These are phyloP conservation scores for Pollenia griseotomentosa DNA, from an alignment of 2,888 invertebrate genomes.

Conservation along the genomic window DNA sequence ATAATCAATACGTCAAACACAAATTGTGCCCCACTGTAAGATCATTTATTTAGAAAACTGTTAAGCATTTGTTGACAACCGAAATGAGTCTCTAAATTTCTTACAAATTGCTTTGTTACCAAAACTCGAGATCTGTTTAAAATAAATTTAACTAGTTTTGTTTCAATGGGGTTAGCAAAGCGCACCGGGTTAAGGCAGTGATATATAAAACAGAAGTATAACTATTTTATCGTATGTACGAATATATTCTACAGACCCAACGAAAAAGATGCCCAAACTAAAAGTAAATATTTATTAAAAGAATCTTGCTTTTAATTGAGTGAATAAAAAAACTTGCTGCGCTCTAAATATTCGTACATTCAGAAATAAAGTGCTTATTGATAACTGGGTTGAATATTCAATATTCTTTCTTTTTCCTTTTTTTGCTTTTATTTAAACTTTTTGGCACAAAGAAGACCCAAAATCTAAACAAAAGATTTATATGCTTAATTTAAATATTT, in stretches of 20 bases:
- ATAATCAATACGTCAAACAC: too few relatives aligned
- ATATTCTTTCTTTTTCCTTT: not conserved
- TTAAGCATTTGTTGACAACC: too few relatives aligned
- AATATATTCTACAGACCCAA: not conserved
- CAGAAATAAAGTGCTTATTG: slow-evolving; percentile 49
- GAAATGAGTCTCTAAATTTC: too few relatives aligned
- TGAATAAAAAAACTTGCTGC: slow-evolving; percentile 18
- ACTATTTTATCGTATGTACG: slow-evolving; percentile 9
- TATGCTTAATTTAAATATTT: slow-evolving; percentile 58
- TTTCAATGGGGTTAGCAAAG: too few relatives aligned
- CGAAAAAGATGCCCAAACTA: slow-evolving; percentile 34
- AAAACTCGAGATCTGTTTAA: too few relatives aligned
- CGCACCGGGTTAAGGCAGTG: not conserved
- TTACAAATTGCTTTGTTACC: too few relatives aligned
- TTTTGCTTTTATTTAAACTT: not conserved
- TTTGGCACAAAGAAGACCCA: slow-evolving; percentile 20
- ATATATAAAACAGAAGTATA: slow-evolving; percentile 39
- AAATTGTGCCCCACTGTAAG: too few relatives aligned
- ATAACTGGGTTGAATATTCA: slow-evolving; percentile 55
- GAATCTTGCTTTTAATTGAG: slow-evolving; percentile 46
- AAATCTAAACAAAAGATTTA: slow-evolving; percentile 61
- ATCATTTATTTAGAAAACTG: too few relatives aligned
- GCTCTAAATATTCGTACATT: slow-evolving; percentile 8
- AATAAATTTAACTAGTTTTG: too few relatives aligned
- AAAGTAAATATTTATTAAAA: slow-evolving; percentile 58